A percentile compares a stretch with the other conserved stretches of the same genome.
Evolutionary conservation across 2,797 vertebrate genomes (phyloP).

Genomic region (Enteromius afrohamiltoni): DNA sequence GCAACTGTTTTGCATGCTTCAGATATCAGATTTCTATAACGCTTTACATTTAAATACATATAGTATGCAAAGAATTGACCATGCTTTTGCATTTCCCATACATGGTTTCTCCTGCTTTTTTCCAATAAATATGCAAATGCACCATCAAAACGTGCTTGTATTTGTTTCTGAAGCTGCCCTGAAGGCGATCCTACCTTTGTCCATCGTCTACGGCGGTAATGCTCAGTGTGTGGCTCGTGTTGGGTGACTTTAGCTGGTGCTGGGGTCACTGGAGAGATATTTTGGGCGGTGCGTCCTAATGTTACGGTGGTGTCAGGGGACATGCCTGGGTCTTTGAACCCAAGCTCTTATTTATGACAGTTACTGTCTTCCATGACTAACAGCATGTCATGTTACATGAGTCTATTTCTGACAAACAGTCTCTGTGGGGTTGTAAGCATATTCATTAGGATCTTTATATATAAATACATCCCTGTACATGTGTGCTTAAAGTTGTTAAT

Average conservation of each 20-base stretch:
- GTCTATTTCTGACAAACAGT: conserved; percentile 23
- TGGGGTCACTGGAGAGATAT: conserved; percentile 45
- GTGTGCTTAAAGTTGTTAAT: not conserved
- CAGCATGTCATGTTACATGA: conserved; percentile 31
- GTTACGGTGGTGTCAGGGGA: conserved; percentile 44
- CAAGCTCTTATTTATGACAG: conserved; percentile 49
- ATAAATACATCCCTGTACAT: not conserved
- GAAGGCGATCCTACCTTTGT: conserved; percentile 45
- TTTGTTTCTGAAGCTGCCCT: not conserved
- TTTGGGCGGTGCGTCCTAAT: conserved; percentile 38
- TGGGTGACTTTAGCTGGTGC: conserved; percentile 17
- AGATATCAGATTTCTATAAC: not conserved
- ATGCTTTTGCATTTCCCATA: not conserved
- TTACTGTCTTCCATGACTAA: conserved; percentile 25
- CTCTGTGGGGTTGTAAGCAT: not conserved
- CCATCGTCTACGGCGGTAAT: conserved; percentile 37
- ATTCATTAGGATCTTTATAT: conserved; percentile 10
- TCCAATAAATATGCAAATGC: not conserved
- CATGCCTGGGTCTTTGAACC: conserved; percentile 8
- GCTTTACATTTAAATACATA: not conserved
- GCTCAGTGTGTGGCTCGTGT: conserved; percentile 10
- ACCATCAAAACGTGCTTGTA: not conserved
- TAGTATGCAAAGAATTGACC: not conserved
- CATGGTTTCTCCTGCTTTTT: not conserved
- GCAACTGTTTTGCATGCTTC: not conserved